Percentiles rank a stretch among this genome's conserved stretches.
phyloP scores from a whole-genome alignment of 1,140 invertebrate genomes.

The Ptiloglossa arizonensis region DNA sequence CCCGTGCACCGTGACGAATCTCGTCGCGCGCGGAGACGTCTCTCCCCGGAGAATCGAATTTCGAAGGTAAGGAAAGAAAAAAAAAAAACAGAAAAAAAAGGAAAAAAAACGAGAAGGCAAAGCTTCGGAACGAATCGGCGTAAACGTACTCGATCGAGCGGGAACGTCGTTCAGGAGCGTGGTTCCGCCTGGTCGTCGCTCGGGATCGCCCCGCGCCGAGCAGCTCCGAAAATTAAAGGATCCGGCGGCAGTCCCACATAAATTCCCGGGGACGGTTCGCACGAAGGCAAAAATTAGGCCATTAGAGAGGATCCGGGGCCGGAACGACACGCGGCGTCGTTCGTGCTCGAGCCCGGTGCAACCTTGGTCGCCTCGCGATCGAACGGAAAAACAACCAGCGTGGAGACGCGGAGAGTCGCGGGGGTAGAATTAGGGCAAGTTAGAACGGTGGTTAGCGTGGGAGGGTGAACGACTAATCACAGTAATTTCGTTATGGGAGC shows the following conservation, averaged over 20 bases:
- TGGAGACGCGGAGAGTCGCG: slow-evolving; percentile 28
- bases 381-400: slow-evolving; percentile 32
- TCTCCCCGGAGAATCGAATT: too few relatives aligned
- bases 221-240: neutral
- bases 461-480: slow-evolving; percentile 72
- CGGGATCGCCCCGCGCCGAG: neutral
- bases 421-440: slow-evolving; percentile 67
- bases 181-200: neutral
- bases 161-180: neutral
- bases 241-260: neutral
- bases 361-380: slow-evolving; percentile 40
- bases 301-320: slow-evolving; percentile 29
- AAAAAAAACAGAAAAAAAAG: too few relatives aligned
- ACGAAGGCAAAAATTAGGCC: slow-evolving; percentile 39
- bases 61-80: too few relatives aligned
- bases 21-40: neutral
- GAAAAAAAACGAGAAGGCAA: neutral
- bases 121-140: neutral
- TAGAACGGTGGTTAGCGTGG: slow-evolving; percentile 73
- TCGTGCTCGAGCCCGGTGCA: neutral
- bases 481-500: slow-evolving; percentile 73
- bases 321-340: slow-evolving; percentile 13
- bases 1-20: neutral
- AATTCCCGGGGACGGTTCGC: slow-evolving; percentile 1
- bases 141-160: neutral